These are phyloP conservation scores for Phasia obesa DNA, from an alignment of 2,888 invertebrate species.

Conservation along the genomic window DNA sequence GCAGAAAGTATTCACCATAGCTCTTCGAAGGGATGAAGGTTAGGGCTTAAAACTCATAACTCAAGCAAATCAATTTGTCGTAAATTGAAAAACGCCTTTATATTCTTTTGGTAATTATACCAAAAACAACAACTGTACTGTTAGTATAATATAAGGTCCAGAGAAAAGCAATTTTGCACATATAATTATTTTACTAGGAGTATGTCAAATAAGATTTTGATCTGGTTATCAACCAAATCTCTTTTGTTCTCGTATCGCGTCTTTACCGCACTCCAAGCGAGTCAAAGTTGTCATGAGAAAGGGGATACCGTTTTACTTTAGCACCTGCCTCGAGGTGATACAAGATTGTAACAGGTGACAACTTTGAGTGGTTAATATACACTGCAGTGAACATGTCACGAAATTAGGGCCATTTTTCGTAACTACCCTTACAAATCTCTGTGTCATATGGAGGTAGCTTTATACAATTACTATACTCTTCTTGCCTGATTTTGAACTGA, in stretches of 20 bases:
- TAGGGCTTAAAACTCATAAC: too few relatives aligned
- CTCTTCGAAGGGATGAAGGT: too few relatives aligned
- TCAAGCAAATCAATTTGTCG: too few relatives aligned
- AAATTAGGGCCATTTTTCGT: slow-evolving; percentile 6
- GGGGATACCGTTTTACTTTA: background rate
- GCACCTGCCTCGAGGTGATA: background rate
- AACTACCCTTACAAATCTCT: background rate
- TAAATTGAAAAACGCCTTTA: too few relatives aligned
- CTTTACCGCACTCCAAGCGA: background rate
- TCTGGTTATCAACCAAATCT: background rate
- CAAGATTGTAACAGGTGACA: too few relatives aligned
- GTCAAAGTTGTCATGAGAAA: background rate
- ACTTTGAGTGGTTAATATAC: too few relatives aligned
- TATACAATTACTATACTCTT: background rate
- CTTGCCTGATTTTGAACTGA: background rate
- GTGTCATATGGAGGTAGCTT: slow-evolving; percentile 6
- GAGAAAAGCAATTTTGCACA: too few relatives aligned
- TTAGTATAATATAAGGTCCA: too few relatives aligned
- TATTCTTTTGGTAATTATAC: too few relatives aligned
- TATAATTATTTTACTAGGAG: too few relatives aligned
- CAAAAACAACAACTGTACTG: too few relatives aligned
- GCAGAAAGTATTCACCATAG: too few relatives aligned
- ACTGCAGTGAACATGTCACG: slow-evolving; percentile 1
- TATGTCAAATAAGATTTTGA: background rate
- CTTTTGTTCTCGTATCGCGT: background rate